Conservation (phyloP, 2,888 invertebrate genomes). For the Sinohyriopsis cumingii region DNA sequence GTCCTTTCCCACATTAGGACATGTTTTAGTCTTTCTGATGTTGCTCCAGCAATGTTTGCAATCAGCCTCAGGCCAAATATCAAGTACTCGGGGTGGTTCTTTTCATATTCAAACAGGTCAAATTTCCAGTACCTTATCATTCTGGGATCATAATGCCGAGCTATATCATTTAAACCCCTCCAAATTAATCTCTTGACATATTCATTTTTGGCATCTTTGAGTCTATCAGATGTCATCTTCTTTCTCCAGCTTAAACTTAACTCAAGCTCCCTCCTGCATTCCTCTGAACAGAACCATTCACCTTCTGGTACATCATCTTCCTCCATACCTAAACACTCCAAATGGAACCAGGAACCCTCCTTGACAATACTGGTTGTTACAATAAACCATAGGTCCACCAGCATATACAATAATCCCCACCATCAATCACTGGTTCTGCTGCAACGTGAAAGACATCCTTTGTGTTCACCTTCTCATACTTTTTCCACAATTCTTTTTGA, state of each 20-base stretch:
- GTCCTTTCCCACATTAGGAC: slow-evolving; percentile 9
- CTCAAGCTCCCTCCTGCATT: neutral
- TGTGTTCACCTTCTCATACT: too few relatives aligned
- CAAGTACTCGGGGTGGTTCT: slow-evolving; percentile 11
- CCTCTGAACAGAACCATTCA: slow-evolving; percentile 13
- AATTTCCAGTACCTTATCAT: slow-evolving; percentile 14
- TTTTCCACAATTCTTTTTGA: slow-evolving; percentile 1
- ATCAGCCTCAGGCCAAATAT: slow-evolving; percentile 8
- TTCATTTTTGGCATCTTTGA: slow-evolving; percentile 11
- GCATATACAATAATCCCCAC: slow-evolving; percentile 5
- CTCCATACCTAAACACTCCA: slow-evolving; percentile 13
- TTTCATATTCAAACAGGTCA: slow-evolving; percentile 11
- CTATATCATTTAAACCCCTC: slow-evolving; percentile 12
- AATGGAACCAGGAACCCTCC: slow-evolving; percentile 18
- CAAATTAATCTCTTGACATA: slow-evolving; percentile 7
- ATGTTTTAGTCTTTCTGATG: slow-evolving; percentile 8
- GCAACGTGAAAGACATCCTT: neutral
- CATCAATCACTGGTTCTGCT: neutral
- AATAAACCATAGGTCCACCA: slow-evolving; percentile 12
- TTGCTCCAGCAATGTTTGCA: slow-evolving; percentile 12
- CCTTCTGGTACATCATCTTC: slow-evolving; percentile 13
- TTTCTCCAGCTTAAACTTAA: neutral
- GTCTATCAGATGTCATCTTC: slow-evolving; percentile 1
- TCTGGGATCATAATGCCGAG: slow-evolving; percentile 11
- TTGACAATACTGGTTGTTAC: slow-evolving; percentile 7